phyloP scores from a whole-genome alignment of 1,140 invertebrate species.

The Drosophila melanica region DNA sequence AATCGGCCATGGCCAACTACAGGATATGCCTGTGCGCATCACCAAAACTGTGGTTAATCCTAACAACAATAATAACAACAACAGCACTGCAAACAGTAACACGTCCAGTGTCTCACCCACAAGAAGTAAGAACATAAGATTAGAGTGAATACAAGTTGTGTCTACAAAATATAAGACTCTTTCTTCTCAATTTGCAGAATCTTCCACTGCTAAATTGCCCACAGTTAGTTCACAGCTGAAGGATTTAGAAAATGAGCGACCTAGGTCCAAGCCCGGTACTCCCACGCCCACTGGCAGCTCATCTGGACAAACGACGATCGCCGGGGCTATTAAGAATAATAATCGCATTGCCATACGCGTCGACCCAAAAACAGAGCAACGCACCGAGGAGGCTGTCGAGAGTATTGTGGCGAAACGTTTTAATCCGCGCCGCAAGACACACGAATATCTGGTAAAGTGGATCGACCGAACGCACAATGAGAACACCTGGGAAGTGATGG shows the following conservation, averaged over 20 bases:
- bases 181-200: slow-evolving; percentile 31
- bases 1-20: slow-evolving; percentile 84
- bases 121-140: slow-evolving; percentile 54
- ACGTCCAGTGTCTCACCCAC: slow-evolving; percentile 49
- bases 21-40: slow-evolving; percentile 84
- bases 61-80: slow-evolving; percentile 68
- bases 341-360: slow-evolving; percentile 76
- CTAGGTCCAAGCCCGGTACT: slow-evolving; percentile 61
- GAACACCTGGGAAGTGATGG: slow-evolving; percentile 92
- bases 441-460: slow-evolving; percentile 93
- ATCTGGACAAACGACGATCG: slow-evolving; percentile 4
- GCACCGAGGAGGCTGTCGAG: slow-evolving; percentile 86
- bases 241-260: slow-evolving; percentile 71
- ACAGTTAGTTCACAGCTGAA: slow-evolving; percentile 59
- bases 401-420: slow-evolving; percentile 92
- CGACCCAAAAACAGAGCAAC: slow-evolving; percentile 72
- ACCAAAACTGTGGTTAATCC: slow-evolving; percentile 83
- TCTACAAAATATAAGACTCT: neutral
- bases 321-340: slow-evolving; percentile 49
- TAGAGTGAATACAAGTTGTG: neutral
- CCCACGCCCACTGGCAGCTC: slow-evolving; percentile 33
- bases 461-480: slow-evolving; percentile 90
- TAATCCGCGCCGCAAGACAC: slow-evolving; percentile 90
- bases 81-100: slow-evolving; percentile 48
- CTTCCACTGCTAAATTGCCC: slow-evolving; percentile 52